Evolutionary conservation across 2,797 vertebrate genomes (phyloP).

Genomic region (Spheniscus humboldti): DNA sequence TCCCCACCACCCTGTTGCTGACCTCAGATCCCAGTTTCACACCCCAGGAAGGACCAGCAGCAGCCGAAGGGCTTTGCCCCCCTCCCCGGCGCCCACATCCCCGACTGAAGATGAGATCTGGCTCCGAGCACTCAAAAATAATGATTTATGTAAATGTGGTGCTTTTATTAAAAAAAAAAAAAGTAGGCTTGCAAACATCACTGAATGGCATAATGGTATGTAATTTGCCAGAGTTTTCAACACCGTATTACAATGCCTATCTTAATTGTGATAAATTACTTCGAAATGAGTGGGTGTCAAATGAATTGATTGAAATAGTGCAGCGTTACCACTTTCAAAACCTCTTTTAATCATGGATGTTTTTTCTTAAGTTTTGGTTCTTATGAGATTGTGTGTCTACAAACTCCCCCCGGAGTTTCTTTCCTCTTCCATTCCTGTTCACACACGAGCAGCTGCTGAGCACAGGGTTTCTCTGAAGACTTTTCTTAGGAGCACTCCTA

Average conservation of each 20-base stretch:
- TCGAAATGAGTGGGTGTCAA: background rate
- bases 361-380: background rate
- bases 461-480: background rate
- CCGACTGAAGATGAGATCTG: background rate
- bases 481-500: background rate
- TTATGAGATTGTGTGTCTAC: background rate
- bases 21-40: background rate
- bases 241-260: background rate
- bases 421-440: background rate
- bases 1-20: background rate
- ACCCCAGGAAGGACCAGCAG: background rate
- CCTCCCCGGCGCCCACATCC: background rate
- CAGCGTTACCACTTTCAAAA: background rate
- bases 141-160: background rate
- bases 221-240: background rate
- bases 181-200: background rate
- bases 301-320: background rate
- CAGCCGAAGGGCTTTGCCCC: background rate
- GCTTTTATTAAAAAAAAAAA: background rate
- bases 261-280: conserved; percentile 22
- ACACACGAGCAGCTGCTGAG: background rate
- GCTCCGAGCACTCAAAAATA: background rate
- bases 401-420: background rate
- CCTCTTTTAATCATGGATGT: background rate
- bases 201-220: background rate